A percentile compares a stretch with the other conserved stretches of the same genome.
Conservation (phyloP, 2,888 invertebrate species). For the Pycnomerus fuliginosus region DNA sequence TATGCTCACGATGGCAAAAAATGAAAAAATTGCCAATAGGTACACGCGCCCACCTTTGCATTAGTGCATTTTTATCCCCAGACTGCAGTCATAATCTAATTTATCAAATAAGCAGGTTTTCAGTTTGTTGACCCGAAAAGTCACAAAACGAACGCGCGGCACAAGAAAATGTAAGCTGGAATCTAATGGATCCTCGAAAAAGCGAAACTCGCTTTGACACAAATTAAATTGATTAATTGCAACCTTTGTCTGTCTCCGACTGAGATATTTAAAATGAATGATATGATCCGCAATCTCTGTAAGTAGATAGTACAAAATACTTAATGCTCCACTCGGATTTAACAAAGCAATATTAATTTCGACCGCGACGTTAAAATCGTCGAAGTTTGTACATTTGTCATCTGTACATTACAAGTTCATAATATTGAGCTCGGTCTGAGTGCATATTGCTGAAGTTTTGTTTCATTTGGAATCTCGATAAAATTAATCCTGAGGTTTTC, state of each 20-base stretch:
- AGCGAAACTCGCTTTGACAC: too few species aligned
- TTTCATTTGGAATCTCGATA: slow-evolving; percentile 21
- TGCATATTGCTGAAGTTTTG: slow-evolving; percentile 33
- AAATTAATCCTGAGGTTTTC: slow-evolving; percentile 21
- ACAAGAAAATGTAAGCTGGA: too few species aligned
- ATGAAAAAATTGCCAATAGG: too few species aligned
- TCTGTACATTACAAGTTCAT: slow-evolving; percentile 32
- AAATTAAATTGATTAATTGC: slow-evolving; percentile 25
- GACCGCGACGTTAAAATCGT: slow-evolving; percentile 31
- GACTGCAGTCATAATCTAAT: too few species aligned
- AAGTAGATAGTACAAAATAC: slow-evolving; percentile 25
- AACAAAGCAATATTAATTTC: slow-evolving; percentile 38
- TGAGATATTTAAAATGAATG: slow-evolving; percentile 20
- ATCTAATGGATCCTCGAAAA: too few species aligned
- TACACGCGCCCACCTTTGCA: too few species aligned
- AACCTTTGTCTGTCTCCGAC: slow-evolving; percentile 16
- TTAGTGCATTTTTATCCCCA: too few species aligned
- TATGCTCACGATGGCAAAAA: too few species aligned
- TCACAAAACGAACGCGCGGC: too few species aligned
- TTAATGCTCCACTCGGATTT: slow-evolving; percentile 27
- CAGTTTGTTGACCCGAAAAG: too few species aligned
- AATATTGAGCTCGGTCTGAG: slow-evolving; percentile 32
- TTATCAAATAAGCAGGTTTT: too few species aligned
- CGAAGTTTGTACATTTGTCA: slow-evolving; percentile 37
- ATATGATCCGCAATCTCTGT: slow-evolving; percentile 8